Evolutionary conservation across 1,140 invertebrate genomes (phyloP).

Genomic region (Bilobella aurantiaca): DNA sequence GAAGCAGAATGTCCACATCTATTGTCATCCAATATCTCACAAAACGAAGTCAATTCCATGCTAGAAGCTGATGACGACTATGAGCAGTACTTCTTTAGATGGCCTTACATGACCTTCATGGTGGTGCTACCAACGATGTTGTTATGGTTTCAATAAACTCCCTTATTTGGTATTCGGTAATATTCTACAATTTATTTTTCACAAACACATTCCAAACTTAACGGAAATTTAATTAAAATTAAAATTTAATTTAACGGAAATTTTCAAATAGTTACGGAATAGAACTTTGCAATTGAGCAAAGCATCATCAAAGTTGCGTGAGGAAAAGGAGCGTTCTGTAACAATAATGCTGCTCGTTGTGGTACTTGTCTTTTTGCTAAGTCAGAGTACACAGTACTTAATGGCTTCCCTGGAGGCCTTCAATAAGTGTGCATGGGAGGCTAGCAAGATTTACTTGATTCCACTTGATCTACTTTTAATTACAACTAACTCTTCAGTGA

Average conservation of each 20-base stretch:
- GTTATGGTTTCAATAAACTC: neutral
- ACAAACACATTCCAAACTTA: neutral
- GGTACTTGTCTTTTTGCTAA: neutral
- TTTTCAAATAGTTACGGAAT: neutral
- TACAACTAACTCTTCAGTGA: neutral
- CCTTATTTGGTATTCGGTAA: neutral
- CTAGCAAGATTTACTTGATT: neutral
- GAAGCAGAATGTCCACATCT: neutral
- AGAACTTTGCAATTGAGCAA: neutral
- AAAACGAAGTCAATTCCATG: neutral
- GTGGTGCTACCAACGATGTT: neutral
- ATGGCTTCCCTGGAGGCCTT: constrained; percentile 1
- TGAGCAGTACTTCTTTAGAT: neutral
- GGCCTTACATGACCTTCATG: neutral
- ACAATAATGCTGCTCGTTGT: neutral
- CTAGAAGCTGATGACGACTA: neutral
- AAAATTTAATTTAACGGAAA: neutral
- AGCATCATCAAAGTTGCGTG: neutral
- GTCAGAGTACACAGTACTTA: neutral
- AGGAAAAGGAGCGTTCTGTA: neutral
- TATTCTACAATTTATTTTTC: neutral
- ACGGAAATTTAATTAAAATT: neutral
- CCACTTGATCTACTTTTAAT: neutral
- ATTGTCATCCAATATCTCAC: neutral
- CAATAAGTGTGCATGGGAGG: neutral